Conservation (phyloP, 2,888 invertebrate species). For the Acanthosepion esculentum region DNA sequence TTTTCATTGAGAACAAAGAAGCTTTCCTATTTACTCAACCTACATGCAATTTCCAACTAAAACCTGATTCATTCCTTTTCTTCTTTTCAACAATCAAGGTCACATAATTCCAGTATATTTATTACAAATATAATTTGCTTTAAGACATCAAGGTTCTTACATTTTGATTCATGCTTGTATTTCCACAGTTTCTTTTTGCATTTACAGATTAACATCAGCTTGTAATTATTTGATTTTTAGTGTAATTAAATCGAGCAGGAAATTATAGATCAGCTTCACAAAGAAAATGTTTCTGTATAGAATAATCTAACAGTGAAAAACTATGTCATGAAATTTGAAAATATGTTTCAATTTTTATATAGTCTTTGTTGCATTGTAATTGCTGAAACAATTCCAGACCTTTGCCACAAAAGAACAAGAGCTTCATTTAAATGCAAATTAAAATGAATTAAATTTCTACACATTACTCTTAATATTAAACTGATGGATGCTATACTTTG, state of each 20-base stretch:
- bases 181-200: background rate
- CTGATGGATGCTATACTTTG: background rate
- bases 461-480: background rate
- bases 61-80: background rate
- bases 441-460: background rate
- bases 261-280: background rate
- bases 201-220: background rate
- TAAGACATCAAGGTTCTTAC: background rate
- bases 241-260: background rate
- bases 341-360: background rate
- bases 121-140: background rate
- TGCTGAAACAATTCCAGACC: background rate
- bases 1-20: no score
- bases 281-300: background rate
- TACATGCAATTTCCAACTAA: no score
- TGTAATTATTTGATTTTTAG: background rate
- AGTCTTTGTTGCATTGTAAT: background rate
- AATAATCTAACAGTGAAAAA: background rate
- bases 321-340: background rate
- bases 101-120: background rate
- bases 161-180: background rate
- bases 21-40: no score
- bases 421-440: background rate
- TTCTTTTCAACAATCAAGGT: background rate
- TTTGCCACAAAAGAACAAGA: background rate